Evolutionary conservation across 2,797 vertebrate genomes (phyloP).

Genomic region (Rhabdomys pumilio): DNA sequence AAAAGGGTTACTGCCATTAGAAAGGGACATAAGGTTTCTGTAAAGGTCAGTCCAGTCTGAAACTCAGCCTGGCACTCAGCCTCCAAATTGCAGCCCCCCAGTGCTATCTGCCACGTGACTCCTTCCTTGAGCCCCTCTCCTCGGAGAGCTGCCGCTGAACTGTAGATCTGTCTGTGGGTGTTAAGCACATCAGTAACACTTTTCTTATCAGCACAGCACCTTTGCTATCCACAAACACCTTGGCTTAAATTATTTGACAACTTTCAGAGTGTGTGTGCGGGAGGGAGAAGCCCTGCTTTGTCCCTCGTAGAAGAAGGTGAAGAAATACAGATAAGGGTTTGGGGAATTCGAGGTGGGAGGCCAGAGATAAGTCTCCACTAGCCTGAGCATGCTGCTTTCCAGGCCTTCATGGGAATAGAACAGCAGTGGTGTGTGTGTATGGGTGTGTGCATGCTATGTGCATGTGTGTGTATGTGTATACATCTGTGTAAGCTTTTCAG

Average conservation of each 20-base stretch:
- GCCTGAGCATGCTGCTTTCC: not conserved
- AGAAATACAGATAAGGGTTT: constrained; percentile 45
- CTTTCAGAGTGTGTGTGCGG: constrained; percentile 73
- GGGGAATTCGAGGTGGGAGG: constrained; percentile 45
- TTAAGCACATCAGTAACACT: constrained; percentile 69
- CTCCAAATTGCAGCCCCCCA: not conserved
- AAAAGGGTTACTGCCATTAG: not conserved
- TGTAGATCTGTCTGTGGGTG: constrained; percentile 32
- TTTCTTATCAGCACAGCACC: constrained; percentile 75
- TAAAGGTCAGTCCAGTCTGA: not conserved
- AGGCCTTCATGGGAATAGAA: not conserved
- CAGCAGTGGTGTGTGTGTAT: not conserved
- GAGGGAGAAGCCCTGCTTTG: constrained; percentile 63
- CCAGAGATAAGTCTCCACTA: not conserved
- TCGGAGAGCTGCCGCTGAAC: not conserved
- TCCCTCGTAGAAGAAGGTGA: constrained; percentile 52
- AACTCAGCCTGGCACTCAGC: not conserved
- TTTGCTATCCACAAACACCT: constrained; percentile 81
- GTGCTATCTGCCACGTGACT: not conserved
- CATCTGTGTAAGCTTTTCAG: not conserved
- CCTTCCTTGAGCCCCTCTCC: not conserved
- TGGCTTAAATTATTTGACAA: constrained; percentile 81
- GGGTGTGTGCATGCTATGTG: not conserved
- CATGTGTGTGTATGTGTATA: not conserved
- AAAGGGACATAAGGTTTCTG: not conserved